Evolutionary conservation across 2,888 invertebrate species (phyloP).

Genomic region (Muschampia plurimacula): DNA sequence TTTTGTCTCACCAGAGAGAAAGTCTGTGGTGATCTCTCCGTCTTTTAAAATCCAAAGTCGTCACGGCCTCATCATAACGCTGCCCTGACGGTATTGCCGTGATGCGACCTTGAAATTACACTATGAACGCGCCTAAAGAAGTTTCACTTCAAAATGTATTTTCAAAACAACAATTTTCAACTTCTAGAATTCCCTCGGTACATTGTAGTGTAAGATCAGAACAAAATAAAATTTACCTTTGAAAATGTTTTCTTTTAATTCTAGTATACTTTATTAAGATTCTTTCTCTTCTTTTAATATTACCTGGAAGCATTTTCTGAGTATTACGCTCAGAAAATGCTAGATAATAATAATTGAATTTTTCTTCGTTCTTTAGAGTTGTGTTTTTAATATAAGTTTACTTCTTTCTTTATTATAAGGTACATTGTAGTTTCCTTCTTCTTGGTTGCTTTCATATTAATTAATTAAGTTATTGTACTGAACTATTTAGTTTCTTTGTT

Average conservation of each 20-base stretch:
- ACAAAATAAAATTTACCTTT: neutral
- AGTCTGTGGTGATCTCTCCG: too few species aligned
- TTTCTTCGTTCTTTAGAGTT: constrained; percentile 22
- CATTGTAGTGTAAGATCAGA: neutral
- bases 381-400: constrained; percentile 28
- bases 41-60: too few species aligned
- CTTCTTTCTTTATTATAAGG: neutral
- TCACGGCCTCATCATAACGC: too few species aligned
- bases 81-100: too few species aligned
- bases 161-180: too few species aligned
- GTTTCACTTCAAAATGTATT: too few species aligned
- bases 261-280: constrained; percentile 9
- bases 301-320: constrained; percentile 20
- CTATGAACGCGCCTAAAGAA: too few species aligned
- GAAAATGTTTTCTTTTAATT: constrained; percentile 9
- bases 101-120: too few species aligned
- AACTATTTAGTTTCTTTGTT: too few species aligned
- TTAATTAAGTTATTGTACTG: neutral
- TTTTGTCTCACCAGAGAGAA: too few species aligned
- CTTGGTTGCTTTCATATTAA: neutral
- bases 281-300: constrained; percentile 12
- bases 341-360: constrained; percentile 27
- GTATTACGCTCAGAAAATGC: constrained; percentile 24
- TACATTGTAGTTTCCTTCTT: neutral
- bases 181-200: too few species aligned